These are phyloP conservation scores for Caenorhabditis sinica DNA, from an alignment of 2,888 invertebrate genomes.

Conservation along the genomic window DNA sequence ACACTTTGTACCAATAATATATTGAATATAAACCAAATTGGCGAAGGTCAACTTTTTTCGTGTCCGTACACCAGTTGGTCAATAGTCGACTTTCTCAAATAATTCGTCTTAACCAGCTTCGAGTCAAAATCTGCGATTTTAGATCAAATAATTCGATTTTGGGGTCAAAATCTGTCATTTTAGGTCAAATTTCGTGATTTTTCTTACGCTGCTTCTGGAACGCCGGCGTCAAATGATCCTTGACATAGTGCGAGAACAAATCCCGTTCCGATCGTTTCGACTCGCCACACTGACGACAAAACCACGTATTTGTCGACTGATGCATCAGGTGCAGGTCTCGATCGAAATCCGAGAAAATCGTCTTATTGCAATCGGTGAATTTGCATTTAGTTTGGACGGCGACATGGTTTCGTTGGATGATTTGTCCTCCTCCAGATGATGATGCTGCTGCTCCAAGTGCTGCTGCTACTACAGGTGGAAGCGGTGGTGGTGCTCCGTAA, in stretches of 20 bases:
- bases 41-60: no score
- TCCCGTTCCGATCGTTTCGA: constrained; percentile 33
- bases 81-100: no score
- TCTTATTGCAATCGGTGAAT: constrained; percentile 10
- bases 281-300: constrained; percentile 39
- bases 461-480: no score
- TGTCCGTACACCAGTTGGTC: no score
- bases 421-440: not conserved
- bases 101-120: no score
- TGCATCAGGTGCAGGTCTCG: constrained; percentile 48
- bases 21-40: no score
- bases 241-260: constrained; percentile 40
- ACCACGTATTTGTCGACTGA: constrained; percentile 6
- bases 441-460: not conserved
- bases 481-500: no score
- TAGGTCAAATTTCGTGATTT: not conserved
- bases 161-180: not conserved
- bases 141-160: not conserved
- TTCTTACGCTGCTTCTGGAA: constrained; percentile 20
- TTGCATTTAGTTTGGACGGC: not conserved
- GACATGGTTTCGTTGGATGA: not conserved
- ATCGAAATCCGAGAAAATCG: constrained; percentile 26
- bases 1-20: no score
- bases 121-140: no score
- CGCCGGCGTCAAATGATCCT: constrained; percentile 27